Conservation (phyloP, 2,113 vertebrate species). For the Rattus rattus region DNA sequence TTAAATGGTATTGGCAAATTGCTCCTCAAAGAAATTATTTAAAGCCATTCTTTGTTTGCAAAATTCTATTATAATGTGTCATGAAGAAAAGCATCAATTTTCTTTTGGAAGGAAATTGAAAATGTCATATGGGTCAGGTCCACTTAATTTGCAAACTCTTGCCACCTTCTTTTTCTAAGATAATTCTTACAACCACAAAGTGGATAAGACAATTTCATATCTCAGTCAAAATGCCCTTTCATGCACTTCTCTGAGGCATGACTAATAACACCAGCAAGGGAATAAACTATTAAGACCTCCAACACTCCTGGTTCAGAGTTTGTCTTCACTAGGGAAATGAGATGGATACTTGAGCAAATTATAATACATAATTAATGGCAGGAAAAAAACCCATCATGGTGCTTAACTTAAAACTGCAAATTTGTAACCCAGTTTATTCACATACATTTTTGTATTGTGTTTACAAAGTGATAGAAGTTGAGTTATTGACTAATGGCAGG, state of each 20-base stretch:
- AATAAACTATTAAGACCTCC: background rate
- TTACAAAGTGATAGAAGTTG: background rate
- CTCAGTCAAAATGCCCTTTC: slow-evolving; percentile 29
- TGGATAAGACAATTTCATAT: background rate
- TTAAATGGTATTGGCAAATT: slow-evolving; percentile 18
- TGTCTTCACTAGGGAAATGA: background rate
- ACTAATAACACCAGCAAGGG: background rate
- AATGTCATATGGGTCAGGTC: background rate
- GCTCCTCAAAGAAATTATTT: slow-evolving; percentile 31
- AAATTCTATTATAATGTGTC: slow-evolving; percentile 33
- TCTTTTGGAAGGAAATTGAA: slow-evolving; percentile 11
- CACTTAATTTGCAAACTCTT: slow-evolving; percentile 53
- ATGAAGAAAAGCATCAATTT: slow-evolving; percentile 39
- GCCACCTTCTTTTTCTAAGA: slow-evolving; percentile 1
- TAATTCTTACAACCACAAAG: slow-evolving; percentile 35
- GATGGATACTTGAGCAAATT: slow-evolving; percentile 33
- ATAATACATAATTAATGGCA: slow-evolving; percentile 37
- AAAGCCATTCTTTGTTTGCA: slow-evolving; percentile 36
- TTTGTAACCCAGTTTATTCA: background rate
- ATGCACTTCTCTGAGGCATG: background rate
- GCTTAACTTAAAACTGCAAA: slow-evolving; percentile 15
- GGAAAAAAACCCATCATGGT: background rate
- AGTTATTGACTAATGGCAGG: background rate
- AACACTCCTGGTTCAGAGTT: slow-evolving; percentile 18
- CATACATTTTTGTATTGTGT: background rate